These are phyloP conservation scores for Myripristis jacobus DNA, from an alignment of 2,797 vertebrate genomes.

Conservation along the genomic window DNA sequence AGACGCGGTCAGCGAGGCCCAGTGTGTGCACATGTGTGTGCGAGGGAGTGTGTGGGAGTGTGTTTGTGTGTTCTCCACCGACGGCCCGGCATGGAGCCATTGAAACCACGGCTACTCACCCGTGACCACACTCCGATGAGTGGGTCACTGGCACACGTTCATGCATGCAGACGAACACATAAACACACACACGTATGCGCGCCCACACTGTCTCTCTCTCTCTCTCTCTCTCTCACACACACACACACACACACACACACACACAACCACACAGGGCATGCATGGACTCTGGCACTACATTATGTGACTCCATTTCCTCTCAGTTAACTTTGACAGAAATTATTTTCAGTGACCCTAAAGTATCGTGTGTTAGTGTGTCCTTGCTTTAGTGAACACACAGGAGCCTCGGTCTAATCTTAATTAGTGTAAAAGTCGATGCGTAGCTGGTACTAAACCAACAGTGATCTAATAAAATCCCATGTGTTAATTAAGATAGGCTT, in stretches of 20 bases:
- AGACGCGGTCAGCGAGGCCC: slow-evolving; percentile 43
- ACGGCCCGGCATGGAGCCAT: slow-evolving; percentile 40
- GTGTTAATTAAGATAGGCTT: slow-evolving; percentile 71
- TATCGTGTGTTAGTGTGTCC: slow-evolving; percentile 21
- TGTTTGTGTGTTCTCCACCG: slow-evolving; percentile 4
- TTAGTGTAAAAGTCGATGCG: slow-evolving; percentile 46
- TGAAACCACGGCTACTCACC: slow-evolving; percentile 74
- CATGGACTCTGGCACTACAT: slow-evolving; percentile 37
- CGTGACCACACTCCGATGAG: slow-evolving; percentile 66
- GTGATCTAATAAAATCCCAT: slow-evolving; percentile 65
- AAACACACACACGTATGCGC: slow-evolving; percentile 9
- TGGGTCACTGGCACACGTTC: slow-evolving; percentile 71
- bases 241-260: slow-evolving; percentile 24
- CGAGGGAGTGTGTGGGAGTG: slow-evolving; percentile 28
- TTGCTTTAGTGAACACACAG: slow-evolving; percentile 19
- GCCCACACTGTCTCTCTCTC: slow-evolving; percentile 60
- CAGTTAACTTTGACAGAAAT: slow-evolving; percentile 59
- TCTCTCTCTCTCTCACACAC: slow-evolving; percentile 48
- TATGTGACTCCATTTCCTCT: slow-evolving; percentile 59
- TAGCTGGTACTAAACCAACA: slow-evolving; percentile 57
- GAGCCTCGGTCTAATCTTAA: slow-evolving; percentile 36
- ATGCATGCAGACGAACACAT: slow-evolving; percentile 60
- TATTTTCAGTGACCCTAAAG: slow-evolving; percentile 57
- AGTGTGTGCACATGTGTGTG: slow-evolving; percentile 34
- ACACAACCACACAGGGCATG: slow-evolving; percentile 5